Percentiles rank a stretch among this genome's conserved stretches.
These are phyloP conservation scores for Scaptomyza tumidula DNA, from an alignment of 2,888 invertebrate species.

Conservation along the genomic window DNA sequence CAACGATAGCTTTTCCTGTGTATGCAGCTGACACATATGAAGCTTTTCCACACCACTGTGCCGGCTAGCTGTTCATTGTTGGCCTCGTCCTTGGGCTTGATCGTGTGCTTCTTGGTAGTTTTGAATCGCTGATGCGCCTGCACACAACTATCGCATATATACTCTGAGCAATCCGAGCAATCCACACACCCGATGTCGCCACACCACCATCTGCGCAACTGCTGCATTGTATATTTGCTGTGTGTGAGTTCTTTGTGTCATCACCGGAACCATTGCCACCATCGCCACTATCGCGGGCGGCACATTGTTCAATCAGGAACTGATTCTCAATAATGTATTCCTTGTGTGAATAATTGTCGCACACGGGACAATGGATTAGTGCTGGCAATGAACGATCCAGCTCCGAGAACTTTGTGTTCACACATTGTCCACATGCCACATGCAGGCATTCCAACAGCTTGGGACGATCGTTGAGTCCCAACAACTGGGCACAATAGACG, in stretches of 20 bases:
- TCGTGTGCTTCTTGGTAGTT: constrained; percentile 96
- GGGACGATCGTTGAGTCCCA: constrained; percentile 87
- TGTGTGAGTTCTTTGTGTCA: constrained; percentile 66
- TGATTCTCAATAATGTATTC: constrained; percentile 93
- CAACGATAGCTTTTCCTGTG: constrained; percentile 92
- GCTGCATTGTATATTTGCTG: constrained; percentile 88
- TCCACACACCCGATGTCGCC: constrained; percentile 94
- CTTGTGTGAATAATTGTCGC: constrained; percentile 89
- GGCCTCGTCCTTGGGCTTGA: constrained; percentile 93
- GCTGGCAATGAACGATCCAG: constrained; percentile 83
- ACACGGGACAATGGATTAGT: constrained; percentile 88
- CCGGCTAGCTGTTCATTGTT: constrained; percentile 86
- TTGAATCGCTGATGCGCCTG: constrained; percentile 96
- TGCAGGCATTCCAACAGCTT: constrained; percentile 95
- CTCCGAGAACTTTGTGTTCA: constrained; percentile 87
- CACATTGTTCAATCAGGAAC: constrained; percentile 88
- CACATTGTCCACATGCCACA: constrained; percentile 91
- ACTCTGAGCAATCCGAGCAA: constrained; percentile 95
- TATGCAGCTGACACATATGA: constrained; percentile 91
- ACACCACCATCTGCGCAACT: constrained; percentile 93
- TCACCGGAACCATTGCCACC: constrained; percentile 67
- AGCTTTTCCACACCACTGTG: constrained; percentile 86
- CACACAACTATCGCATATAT: constrained; percentile 95
- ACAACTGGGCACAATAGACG: constrained; percentile 86
- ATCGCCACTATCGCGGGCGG: constrained; percentile 74